Percentiles rank a stretch among this genome's conserved stretches.
Evolutionary conservation across 2,888 invertebrate genomes (phyloP).

Genomic region (Ligdia adustata): DNA sequence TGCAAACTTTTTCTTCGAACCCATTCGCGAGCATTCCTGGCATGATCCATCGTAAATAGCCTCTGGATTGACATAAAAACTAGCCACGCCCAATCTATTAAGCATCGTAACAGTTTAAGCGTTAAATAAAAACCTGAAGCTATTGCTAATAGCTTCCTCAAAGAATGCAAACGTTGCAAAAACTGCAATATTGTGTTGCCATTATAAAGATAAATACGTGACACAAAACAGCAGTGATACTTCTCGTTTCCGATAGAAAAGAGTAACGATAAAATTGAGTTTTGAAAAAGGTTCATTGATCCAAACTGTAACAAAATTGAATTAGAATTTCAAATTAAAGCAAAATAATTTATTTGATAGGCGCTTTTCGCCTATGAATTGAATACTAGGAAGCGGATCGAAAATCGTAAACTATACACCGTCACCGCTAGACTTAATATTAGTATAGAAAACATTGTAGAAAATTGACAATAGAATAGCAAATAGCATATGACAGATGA

Average conservation of each 20-base stretch:
- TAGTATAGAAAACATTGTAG: constrained; percentile 40
- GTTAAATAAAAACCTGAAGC: constrained; percentile 49
- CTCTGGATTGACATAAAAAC: constrained; percentile 54
- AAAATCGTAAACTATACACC: constrained; percentile 51
- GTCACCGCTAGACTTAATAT: constrained; percentile 62
- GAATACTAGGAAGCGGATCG: constrained; percentile 37
- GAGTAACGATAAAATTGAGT: background rate
- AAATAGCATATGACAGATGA: constrained; percentile 3
- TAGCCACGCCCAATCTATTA: constrained; percentile 50
- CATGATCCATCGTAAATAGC: constrained; percentile 49
- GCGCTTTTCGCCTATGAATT: constrained; percentile 47
- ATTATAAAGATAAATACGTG: constrained; percentile 25
- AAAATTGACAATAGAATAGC: constrained; percentile 40
- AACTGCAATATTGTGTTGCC: constrained; percentile 18
- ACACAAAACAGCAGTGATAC: constrained; percentile 7
- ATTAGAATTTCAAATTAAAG: constrained; percentile 32
- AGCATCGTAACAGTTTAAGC: constrained; percentile 51
- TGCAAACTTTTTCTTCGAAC: constrained; percentile 34
- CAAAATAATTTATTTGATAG: constrained; percentile 47
- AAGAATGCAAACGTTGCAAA: constrained; percentile 35
- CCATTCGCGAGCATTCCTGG: constrained; percentile 55
- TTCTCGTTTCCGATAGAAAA: constrained; percentile 5
- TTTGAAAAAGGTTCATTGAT: constrained; percentile 27
- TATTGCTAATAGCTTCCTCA: constrained; percentile 51
- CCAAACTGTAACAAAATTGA: constrained; percentile 31